phyloP scores from a whole-genome alignment of 2,797 vertebrate species.

The Enteromius fasciolatus region DNA sequence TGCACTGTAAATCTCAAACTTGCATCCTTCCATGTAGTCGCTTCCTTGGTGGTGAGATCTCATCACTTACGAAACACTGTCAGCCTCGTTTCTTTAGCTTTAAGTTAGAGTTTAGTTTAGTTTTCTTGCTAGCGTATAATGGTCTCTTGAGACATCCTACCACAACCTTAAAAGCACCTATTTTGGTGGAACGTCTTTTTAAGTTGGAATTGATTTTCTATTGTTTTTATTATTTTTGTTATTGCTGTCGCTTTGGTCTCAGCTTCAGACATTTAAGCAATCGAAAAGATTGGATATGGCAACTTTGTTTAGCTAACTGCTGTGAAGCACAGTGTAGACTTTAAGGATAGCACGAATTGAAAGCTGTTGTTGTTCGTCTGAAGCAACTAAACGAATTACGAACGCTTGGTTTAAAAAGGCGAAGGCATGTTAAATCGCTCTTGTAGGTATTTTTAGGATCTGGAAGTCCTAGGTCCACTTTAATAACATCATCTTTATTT shows the following conservation, averaged over 20 bases:
- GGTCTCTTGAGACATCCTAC: slow-evolving; percentile 85
- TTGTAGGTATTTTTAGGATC: neutral
- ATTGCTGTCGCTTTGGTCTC: slow-evolving; percentile 67
- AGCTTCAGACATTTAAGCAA: slow-evolving; percentile 79
- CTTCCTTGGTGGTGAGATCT: slow-evolving; percentile 27
- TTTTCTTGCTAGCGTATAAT: slow-evolving; percentile 38
- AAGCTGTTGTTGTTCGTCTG: slow-evolving; percentile 16
- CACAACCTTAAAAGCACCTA: slow-evolving; percentile 82
- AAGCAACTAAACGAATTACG: neutral
- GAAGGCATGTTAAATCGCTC: neutral
- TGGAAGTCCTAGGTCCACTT: neutral
- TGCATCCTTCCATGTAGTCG: slow-evolving; percentile 4
- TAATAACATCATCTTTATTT: neutral
- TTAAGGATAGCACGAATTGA: slow-evolving; percentile 1
- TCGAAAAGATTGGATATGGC: slow-evolving; percentile 83
- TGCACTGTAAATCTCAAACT: slow-evolving; percentile 35
- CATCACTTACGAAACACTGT: slow-evolving; percentile 8
- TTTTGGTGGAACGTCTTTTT: slow-evolving; percentile 85
- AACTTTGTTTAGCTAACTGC: slow-evolving; percentile 11
- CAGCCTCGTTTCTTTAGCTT: neutral
- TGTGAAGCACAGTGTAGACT: slow-evolving; percentile 30
- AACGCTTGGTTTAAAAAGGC: neutral
- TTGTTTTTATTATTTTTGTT: slow-evolving; percentile 72
- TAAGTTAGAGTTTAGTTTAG: slow-evolving; percentile 30
- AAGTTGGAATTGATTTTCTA: slow-evolving; percentile 41